Base-by-base conservation (phyloP, 1,140 invertebrate genomes). In the Daktulosphaira vitifoliae region DNA sequence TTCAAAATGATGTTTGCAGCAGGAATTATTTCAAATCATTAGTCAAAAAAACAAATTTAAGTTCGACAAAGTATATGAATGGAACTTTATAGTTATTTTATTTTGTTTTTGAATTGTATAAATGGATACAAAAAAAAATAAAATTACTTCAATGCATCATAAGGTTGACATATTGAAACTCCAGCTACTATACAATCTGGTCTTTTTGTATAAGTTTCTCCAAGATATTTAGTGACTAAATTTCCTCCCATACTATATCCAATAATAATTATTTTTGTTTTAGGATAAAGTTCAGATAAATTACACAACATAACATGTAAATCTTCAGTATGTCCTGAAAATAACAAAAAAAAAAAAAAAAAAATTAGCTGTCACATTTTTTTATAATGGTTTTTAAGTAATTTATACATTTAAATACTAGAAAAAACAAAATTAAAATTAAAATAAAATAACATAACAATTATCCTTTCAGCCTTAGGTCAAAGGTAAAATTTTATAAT, bases 211-310 rank as follows among this genome's bases (percentile, higher is more conserved):
- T 79, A 77, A 33, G 77, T 76, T 77, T 94, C 90, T 8, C 90
- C 90, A 69, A 93, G 77, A 74, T 92, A 95, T 76, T 94, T 94
- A 1, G 88, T 85, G 4, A 94, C 83, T 48, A 93, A 77, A 78
- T 93, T 94, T 5, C 87, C 91, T 37, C 90, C 90, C 74, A 96
- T 82, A 75, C 90, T 93, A 74, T 94, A 95, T 29, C 92, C 92
- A 23, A 95, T 83, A 66, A 86, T 81, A 64, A 95, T 81, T 48
- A 93, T 80, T 71, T 83, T 84, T 20, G 87, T 89, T 25, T 81
- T 79, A 1, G 87, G 82, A 76, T 90, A 88, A 68, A 82, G 80
- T 53, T 84, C 80, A 65, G 82, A 68, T 38, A 94, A 73, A 73
- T 85, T 82, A 59, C 82, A 79, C 33, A 93, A 73, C 89, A 95